Percentiles rank a stretch among this genome's conserved stretches.
Conservation (phyloP, 2,888 invertebrate genomes). For the Polyommatus icarus region DNA sequence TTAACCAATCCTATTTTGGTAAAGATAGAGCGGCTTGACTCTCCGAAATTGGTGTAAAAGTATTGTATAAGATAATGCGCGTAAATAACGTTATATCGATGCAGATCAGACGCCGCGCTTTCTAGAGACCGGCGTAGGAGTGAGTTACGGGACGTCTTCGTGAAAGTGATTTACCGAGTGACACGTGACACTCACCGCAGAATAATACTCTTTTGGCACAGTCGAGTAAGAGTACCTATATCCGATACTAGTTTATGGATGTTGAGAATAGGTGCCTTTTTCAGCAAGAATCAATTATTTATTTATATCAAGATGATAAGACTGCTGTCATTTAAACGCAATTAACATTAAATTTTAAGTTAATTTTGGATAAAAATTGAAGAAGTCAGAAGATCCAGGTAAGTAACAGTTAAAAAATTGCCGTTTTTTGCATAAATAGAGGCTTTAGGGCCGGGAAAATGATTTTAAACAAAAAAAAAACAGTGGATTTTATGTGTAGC, state of each 20-base stretch:
- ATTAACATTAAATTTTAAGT: no score
- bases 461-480: no score
- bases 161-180: neutral
- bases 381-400: no score
- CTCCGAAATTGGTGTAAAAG: neutral
- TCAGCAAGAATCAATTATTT: no score
- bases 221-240: neutral
- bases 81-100: neutral
- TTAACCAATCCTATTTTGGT: neutral
- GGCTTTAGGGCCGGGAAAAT: no score
- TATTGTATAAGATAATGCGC: neutral
- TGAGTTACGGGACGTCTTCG: slow-evolving; percentile 1
- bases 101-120: slow-evolving; percentile 6
- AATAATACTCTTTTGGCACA: neutral
- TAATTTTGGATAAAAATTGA: no score
- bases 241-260: neutral
- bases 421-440: no score
- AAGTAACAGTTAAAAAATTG: no score
- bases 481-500: no score
- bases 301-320: no score
- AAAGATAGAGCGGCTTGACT: neutral
- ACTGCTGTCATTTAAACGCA: no score
- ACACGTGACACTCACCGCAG: neutral
- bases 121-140: slow-evolving; percentile 9
- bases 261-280: no score